phyloP scores from a whole-genome alignment of 2,797 vertebrate species.

The Gymnoscopelus braueri region DNA sequence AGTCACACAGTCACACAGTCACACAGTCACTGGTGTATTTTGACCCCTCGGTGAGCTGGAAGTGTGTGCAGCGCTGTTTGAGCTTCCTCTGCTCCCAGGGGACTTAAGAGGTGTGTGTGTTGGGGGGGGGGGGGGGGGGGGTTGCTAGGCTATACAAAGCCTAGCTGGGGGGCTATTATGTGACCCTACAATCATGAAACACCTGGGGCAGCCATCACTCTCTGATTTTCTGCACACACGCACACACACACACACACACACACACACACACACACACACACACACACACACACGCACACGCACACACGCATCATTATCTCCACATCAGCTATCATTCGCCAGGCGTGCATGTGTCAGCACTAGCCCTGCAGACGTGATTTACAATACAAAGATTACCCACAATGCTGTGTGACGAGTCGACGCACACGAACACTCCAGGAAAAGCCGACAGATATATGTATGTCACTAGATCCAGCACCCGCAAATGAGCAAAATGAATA shows the following conservation, averaged over 20 bases:
- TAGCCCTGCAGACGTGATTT: background rate
- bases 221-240: slow-evolving; percentile 9
- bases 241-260: slow-evolving; percentile 7
- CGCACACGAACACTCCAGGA: background rate
- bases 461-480: too few relatives aligned
- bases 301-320: slow-evolving; percentile 1
- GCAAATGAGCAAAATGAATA: too few relatives aligned
- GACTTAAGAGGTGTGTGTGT: background rate
- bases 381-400: background rate
- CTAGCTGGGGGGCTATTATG: slow-evolving; percentile 45
- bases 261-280: slow-evolving; percentile 3
- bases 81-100: background rate
- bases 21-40: slow-evolving; percentile 10
- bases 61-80: slow-evolving; percentile 22
- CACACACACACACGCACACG: background rate
- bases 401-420: background rate
- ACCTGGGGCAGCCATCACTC: slow-evolving; percentile 9
- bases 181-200: slow-evolving; percentile 47
- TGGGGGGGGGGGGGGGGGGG: slow-evolving; percentile 24
- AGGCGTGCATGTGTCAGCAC: background rate
- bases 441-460: too few relatives aligned
- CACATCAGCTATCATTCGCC: background rate
- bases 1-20: background rate
- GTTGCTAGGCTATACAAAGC: slow-evolving; percentile 43
- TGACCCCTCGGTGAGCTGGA: slow-evolving; percentile 9